These are phyloP conservation scores for Excalfactoria chinensis DNA, from an alignment of 2,113 vertebrate species.

Conservation along the genomic window DNA sequence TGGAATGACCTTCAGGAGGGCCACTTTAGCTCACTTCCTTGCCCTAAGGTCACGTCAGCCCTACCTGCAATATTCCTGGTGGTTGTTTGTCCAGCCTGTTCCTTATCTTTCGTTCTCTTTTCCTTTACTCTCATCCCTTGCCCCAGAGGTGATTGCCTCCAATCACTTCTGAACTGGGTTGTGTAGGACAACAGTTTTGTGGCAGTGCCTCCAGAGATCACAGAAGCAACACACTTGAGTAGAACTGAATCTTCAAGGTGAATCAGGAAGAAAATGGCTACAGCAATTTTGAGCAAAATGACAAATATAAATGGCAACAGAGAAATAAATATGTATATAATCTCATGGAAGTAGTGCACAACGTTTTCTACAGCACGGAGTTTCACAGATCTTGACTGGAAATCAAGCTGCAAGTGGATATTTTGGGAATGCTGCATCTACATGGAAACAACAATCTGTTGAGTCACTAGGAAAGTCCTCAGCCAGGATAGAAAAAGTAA, in stretches of 20 bases:
- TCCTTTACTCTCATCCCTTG: accelerated
- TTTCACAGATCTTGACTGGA: neutral
- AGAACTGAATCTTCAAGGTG: neutral
- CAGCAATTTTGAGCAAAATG: neutral
- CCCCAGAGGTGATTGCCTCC: neutral
- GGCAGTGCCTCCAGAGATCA: accelerated
- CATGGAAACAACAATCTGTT: neutral
- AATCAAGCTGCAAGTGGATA: neutral
- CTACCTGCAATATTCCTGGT: neutral
- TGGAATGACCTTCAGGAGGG: neutral
- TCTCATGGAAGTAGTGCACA: neutral
- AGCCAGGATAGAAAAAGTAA: neutral
- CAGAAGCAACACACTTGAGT: neutral
- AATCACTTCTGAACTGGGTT: neutral
- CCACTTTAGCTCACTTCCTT: accelerated
- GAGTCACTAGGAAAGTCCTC: neutral
- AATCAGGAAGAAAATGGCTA: neutral
- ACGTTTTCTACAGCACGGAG: neutral
- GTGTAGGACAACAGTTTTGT: neutral
- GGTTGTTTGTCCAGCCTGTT: neutral
- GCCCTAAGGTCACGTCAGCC: neutral
- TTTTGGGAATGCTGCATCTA: neutral
- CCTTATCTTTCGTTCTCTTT: neutral
- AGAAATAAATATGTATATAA: neutral
- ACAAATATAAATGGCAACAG: neutral